These are phyloP conservation scores for Camptogramma bilineatum DNA, from an alignment of 2,888 invertebrate species.

Conservation along the genomic window DNA sequence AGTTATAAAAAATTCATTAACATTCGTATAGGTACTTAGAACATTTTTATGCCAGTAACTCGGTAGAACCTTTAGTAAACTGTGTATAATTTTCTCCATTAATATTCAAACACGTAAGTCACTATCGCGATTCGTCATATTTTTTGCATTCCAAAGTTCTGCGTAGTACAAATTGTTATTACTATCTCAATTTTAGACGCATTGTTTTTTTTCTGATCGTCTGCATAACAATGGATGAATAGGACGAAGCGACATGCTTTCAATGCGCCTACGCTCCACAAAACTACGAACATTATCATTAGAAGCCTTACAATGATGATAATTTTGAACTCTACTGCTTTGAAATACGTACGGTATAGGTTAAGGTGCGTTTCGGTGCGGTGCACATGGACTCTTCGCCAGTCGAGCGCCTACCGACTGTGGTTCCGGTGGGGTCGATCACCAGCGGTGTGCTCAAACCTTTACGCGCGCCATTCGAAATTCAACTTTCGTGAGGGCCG, in stretches of 20 bases:
- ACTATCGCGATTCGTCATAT: conserved; percentile 30
- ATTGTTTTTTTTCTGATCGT: conserved; percentile 65
- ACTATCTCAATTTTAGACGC: conserved; percentile 58
- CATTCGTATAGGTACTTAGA: no score
- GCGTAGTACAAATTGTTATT: conserved; percentile 64
- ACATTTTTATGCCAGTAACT: no score
- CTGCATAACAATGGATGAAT: conserved; percentile 71
- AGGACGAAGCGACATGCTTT: conserved; percentile 63
- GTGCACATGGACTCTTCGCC: conserved; percentile 76
- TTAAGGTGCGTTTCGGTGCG: conserved; percentile 76
- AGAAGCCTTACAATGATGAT: conserved; percentile 45
- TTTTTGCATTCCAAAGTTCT: conserved; percentile 54
- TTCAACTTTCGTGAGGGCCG: conserved; percentile 61
- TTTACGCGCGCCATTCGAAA: conserved; percentile 68
- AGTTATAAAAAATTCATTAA: no score
- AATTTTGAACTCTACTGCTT: conserved; percentile 44
- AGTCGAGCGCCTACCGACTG: conserved; percentile 82
- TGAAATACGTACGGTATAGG: conserved; percentile 41
- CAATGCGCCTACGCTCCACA: conserved; percentile 80
- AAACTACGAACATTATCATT: conserved; percentile 74
- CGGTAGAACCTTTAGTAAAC: neutral
- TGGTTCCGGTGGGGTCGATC: conserved; percentile 86
- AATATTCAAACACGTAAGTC: conserved; percentile 23
- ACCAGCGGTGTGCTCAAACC: conserved; percentile 71
- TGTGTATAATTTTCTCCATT: conserved; percentile 4